Evolutionary conservation across 2,797 vertebrate genomes (phyloP), one percentile per base, ranked within the genome.

Genomic region (Bucorvus abyssinicus): DNA sequence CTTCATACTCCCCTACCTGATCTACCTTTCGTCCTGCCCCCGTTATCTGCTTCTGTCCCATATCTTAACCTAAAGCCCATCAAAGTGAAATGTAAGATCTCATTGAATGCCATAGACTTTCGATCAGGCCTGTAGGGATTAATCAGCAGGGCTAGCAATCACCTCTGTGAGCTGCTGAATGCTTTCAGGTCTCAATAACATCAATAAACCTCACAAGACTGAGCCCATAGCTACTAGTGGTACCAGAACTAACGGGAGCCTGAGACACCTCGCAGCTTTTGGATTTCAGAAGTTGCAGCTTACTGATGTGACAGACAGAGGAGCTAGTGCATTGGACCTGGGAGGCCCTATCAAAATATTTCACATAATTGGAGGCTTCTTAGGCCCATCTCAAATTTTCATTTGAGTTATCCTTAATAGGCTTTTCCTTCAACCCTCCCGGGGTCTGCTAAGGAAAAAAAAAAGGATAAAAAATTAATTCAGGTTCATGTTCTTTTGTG

Each of bases 401-500:
- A 56, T 92, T 81, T 90, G 11, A 44, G 56, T 70, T 73, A 69
- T 74, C 68, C 63, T 52, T 86, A 94, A 89, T 29, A 93, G 76
- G 67, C 30, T 87, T 95, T 96, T 59, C 26, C 14, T 6, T 67
- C 59, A 84, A 42, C 27, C 20, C 86, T 84, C 92, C 44, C 84
- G 84, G 36, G 71, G n/a, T 65, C 34, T 67, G n/a, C 70, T 59
- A 60, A 52, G 6, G 3, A 6, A 17, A 8, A 23, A 44, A 40
- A 63, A 40, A 22, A 26, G 9, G 18, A 69, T 47, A 74, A 88
- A 86, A 95, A 93, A 85, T 82, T 96, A 94, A 97, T 96, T 97
- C 93, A 95, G 74, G 70, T 94, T 94, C 65, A 67, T 65, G 84
- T 90, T 96, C 93, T 94, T 97, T 93, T 94, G 92, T 94, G 94